Evolutionary conservation across 2,797 vertebrate genomes (phyloP).

Genomic region (Crax fasciolata): DNA sequence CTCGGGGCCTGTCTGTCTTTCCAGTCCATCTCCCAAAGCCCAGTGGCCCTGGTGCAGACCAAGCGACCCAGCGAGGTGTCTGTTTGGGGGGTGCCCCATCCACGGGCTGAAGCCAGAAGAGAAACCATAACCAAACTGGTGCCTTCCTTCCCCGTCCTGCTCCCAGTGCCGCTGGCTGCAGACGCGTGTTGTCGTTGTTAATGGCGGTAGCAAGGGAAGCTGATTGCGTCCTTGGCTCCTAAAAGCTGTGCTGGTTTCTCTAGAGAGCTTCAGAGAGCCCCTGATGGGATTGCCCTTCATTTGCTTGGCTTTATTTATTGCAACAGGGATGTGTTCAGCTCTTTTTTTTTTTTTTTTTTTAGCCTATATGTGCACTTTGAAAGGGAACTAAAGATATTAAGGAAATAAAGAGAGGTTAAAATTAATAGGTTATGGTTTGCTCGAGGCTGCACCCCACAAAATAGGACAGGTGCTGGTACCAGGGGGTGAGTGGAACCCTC

Average conservation of each 20-base stretch:
- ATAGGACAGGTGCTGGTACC: too few relatives aligned
- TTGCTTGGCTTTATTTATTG: not conserved
- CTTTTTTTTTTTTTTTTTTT: too few relatives aligned
- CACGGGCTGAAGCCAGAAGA: rapidly evolving
- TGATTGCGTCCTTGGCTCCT: not conserved
- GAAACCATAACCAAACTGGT: rapidly evolving
- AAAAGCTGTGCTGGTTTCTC: not conserved
- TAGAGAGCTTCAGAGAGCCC: not conserved
- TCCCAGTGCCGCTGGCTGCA: not conserved
- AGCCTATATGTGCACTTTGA: not conserved
- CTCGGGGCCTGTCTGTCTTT: not conserved
- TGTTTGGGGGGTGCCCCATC: not conserved
- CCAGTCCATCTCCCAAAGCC: not conserved
- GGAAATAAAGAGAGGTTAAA: rapidly evolving
- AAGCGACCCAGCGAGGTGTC: not conserved
- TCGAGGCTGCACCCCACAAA: not conserved
- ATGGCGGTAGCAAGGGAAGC: not conserved
- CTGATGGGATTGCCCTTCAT: rapidly evolving
- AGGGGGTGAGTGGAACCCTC: too few relatives aligned
- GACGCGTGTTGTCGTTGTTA: rapidly evolving
- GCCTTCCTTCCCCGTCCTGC: too few relatives aligned
- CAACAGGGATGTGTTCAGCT: not conserved
- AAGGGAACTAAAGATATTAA: not conserved
- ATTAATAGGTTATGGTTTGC: not conserved
- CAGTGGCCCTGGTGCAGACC: not conserved